Evolutionary conservation across 2,113 vertebrate genomes (phyloP), one percentile per base, ranked within the genome.

Genomic region (Pelvicachromis taeniatus): DNA sequence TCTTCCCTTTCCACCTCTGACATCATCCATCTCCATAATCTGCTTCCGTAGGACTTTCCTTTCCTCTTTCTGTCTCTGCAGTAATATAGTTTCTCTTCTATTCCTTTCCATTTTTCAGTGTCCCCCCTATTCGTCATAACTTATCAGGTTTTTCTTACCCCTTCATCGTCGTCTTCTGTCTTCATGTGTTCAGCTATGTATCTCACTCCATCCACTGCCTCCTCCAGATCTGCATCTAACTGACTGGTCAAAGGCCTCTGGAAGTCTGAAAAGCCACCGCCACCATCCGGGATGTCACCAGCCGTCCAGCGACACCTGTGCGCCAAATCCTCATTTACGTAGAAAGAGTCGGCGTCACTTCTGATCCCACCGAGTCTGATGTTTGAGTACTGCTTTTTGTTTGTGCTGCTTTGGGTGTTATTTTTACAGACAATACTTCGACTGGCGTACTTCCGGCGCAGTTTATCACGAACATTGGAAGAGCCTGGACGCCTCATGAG

Each of bases 131-230:
- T 55, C 29, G n/a, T 55, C 29, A 29, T 52, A 5, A 40, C 19
- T 8, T 56, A 31, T 87, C 26, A 2, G 11, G 82, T 75, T 26
- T 85, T 53, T 19, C 5, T 96, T 81, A 97, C 96, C 93, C 96
- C 94, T 91, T 97, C 95, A 81, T 96, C 93, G 7, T 95, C 94
- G 3, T 97, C 96, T 85, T 97, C 96, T 2, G 86, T 95, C 90
- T 94, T 96, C 96, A 96, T 96, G 87, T 96, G 96, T 53, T 96
- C 96, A 12, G 96, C 92, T 13, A 97, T 95, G 85, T 96, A 96
- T 82, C 82, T 93, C 53, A 97, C 96, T 6, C 96, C 96, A 6
- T 96, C 95, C 48, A 96, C 94, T 7, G 96, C 96, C 85, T 96
- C 96, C 68, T 96, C 95, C 80, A 96, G 77, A n/a, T 95, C 94